Conservation (phyloP, 2,113 vertebrate species). For the Xenopus laevis region DNA sequence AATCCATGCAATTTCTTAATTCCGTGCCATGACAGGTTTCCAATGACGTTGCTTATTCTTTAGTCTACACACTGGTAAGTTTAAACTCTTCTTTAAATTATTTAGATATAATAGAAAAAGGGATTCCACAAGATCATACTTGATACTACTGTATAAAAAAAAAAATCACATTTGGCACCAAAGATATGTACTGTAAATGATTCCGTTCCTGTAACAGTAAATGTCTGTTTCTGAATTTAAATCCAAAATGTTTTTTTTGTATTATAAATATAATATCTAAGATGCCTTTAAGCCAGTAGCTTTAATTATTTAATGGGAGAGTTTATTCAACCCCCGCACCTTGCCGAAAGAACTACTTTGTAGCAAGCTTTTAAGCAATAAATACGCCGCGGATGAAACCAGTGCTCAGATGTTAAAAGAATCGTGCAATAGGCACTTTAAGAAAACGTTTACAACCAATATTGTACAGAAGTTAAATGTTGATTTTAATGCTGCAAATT, state of each 20-base stretch:
- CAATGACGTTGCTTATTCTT: no score
- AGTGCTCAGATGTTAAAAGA: conserved; percentile 55
- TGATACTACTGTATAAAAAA: no score
- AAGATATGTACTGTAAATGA: conserved; percentile 6
- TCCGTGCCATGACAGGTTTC: no score
- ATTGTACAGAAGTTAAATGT: conserved; percentile 60
- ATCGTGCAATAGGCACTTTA: conserved; percentile 56
- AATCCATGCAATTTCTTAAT: conserved; percentile 27
- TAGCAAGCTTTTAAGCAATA: conserved; percentile 48
- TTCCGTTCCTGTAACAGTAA: no score
- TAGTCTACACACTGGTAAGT: no score
- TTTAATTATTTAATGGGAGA: not conserved
- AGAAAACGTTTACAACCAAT: conserved; percentile 62
- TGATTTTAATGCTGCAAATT: conserved; percentile 55
- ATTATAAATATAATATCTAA: not conserved
- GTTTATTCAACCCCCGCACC: no score
- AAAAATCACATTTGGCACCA: conserved; percentile 21
- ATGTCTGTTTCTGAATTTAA: not conserved
- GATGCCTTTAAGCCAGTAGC: not conserved
- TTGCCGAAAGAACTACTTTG: not conserved
- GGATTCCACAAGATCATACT: no score
- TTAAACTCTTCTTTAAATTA: no score
- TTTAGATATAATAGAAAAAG: no score
- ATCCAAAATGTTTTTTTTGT: not conserved
- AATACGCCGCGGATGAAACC: conserved; percentile 49